Evolutionary conservation across 2,113 vertebrate genomes (phyloP), one percentile per base, ranked within the genome.

Genomic region (Bagarius yarrelli): DNA sequence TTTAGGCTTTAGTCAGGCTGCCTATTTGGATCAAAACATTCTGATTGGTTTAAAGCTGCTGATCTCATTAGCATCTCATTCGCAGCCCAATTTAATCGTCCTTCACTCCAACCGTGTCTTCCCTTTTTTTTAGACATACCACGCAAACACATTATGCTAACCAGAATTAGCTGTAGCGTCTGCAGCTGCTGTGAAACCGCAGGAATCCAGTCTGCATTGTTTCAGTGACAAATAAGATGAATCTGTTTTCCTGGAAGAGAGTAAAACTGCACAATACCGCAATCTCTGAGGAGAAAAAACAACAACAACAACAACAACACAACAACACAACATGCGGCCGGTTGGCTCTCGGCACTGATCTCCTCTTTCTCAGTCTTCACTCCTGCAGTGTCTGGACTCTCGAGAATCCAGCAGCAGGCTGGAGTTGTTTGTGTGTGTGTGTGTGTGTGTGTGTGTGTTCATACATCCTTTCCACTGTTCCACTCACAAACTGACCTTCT

Each of bases 191-290:
- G 25, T 53, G 3, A 72, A 72, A 72, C 47, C 47, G 52, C 69
- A 32, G 47, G 69, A 27, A 30, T 21, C 27, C 80, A 83, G 80
- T 81, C 85, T 86, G 81, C 86, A 87, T 84, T 81, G 87, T 88
- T 86, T 86, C 12, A 66, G 80, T 82, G 82, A 80, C 81, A 84
- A 76, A 85, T 84, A 85, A 89, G 88, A 88, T 82, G 53, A 91
- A 91, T 90, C 89, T 91, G 90, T 86, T 89, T 89, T 90, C 86
- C 87, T 86, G 90, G 86, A 89, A 87, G 89, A 75, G 78, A 73
- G 67, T 18, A 19, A 81, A 84, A 64, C 47, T 56, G 5, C 32
- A 27, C 74, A 56, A 71, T 59, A 44, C 55, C 76, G 74, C 36
- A 50, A 19, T 63, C 64, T 71, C 67, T 44, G 72, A 57, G 60